Conservation (phyloP, 2,113 vertebrate genomes). For the Aramus guarauna region DNA sequence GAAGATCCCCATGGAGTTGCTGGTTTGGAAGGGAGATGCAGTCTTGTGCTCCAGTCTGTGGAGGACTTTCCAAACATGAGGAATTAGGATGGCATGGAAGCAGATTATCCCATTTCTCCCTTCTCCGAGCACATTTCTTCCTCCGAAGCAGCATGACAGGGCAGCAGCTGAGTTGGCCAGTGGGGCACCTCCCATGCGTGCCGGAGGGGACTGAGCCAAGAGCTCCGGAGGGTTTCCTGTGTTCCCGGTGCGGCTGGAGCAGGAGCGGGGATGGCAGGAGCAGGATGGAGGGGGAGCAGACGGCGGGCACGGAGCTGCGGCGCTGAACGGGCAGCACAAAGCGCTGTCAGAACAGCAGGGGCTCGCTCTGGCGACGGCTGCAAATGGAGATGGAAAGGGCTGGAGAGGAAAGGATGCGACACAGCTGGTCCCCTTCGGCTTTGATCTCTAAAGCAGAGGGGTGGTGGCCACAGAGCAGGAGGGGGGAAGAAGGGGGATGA, state of each 20-base stretch:
- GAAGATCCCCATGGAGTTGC: background rate
- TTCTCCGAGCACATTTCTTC: background rate
- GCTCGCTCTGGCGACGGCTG: background rate
- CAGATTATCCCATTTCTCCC: background rate
- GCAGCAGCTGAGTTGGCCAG: background rate
- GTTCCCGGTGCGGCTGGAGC: background rate
- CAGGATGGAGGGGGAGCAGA: background rate
- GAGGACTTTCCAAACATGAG: background rate
- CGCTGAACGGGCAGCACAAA: conserved; percentile 9
- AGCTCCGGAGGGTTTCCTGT: background rate
- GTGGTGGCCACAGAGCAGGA: conserved; percentile 10
- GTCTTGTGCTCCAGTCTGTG: background rate
- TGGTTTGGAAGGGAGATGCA: background rate
- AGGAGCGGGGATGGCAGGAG: background rate
- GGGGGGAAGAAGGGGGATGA: background rate
- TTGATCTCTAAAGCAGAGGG: conserved; percentile 28
- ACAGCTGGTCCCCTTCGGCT: conserved; percentile 42
- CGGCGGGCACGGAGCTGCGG: rapidly evolving
- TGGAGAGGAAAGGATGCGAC: conserved; percentile 34
- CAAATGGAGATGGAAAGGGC: conserved; percentile 45
- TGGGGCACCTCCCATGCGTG: background rate
- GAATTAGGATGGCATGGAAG: conserved; percentile 9
- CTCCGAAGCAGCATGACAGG: background rate
- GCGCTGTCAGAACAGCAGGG: conserved; percentile 41
- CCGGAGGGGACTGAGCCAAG: background rate